phyloP scores from a whole-genome alignment of 2,797 vertebrate genomes.

The Premnoplex brunnescens region DNA sequence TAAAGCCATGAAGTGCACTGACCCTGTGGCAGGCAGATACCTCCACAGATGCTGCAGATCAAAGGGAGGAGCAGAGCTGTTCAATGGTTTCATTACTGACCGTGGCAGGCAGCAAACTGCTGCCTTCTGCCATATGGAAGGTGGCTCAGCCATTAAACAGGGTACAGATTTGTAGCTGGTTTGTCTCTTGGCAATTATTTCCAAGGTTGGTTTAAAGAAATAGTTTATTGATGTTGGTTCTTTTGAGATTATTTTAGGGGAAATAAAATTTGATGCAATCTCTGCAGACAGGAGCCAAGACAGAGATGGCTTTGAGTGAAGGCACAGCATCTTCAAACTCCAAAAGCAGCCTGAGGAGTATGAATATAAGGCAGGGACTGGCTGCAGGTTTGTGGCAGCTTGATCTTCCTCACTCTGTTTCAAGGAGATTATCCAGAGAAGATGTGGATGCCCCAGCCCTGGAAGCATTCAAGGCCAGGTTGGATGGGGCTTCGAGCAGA shows the following conservation, averaged over 20 bases:
- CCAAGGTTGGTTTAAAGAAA: neutral
- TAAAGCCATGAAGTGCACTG: neutral
- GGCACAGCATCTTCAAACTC: fast-evolving
- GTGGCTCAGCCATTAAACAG: neutral
- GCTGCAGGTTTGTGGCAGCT: neutral
- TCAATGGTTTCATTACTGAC: neutral
- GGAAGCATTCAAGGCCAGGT: neutral
- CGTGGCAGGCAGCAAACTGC: neutral
- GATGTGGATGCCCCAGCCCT: neutral
- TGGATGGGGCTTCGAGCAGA: neutral
- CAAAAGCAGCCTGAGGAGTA: neutral
- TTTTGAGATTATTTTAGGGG: neutral
- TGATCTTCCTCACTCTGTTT: neutral
- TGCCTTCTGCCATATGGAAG: neutral
- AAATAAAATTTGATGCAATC: neutral
- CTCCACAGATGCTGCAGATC: neutral
- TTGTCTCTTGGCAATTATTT: neutral
- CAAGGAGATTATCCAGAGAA: neutral
- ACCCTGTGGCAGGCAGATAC: neutral
- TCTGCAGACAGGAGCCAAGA: neutral
- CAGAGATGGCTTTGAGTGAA: neutral
- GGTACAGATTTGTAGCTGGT: neutral
- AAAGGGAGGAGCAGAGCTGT: neutral
- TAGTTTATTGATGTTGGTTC: neutral
- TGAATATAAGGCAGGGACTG: neutral